These are phyloP conservation scores for Catharus fuscescens DNA, from an alignment of 2,113 vertebrate genomes.

Conservation along the genomic window DNA sequence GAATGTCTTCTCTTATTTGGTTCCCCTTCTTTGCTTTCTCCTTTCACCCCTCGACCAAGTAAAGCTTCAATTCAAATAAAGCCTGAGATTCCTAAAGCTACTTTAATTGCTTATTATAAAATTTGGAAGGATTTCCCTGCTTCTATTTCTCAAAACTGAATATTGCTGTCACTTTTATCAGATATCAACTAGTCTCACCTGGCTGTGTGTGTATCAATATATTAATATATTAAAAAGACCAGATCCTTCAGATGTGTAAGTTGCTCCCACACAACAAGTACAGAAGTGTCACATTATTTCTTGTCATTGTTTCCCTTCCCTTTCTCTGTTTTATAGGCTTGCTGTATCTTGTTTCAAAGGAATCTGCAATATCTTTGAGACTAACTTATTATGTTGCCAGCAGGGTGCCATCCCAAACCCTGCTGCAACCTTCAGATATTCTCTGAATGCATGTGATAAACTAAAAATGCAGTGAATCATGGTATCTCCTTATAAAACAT, in stretches of 20 bases:
- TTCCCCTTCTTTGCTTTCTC: not conserved
- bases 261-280: not conserved
- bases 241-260: not conserved
- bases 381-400: not conserved
- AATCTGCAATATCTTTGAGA: not conserved
- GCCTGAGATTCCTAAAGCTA: not conserved
- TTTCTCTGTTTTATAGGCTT: not conserved
- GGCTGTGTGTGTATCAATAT: not conserved
- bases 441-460: not conserved
- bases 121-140: not conserved
- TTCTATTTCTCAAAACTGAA: not conserved
- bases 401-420: not conserved
- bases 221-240: not conserved
- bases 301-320: not conserved
- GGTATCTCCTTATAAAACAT: not conserved
- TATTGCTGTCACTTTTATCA: not conserved
- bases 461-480: not conserved
- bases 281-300: not conserved
- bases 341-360: conserved; percentile 8
- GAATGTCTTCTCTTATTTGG: conserved; percentile 46
- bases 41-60: rapidly evolving
- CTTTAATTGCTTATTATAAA: not conserved
- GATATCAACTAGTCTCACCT: not conserved
- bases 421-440: not conserved
- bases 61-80: not conserved